These are phyloP conservation scores for Pseudomyrmex pallidus DNA, from an alignment of 1,140 invertebrate genomes.

Conservation along the genomic window DNA sequence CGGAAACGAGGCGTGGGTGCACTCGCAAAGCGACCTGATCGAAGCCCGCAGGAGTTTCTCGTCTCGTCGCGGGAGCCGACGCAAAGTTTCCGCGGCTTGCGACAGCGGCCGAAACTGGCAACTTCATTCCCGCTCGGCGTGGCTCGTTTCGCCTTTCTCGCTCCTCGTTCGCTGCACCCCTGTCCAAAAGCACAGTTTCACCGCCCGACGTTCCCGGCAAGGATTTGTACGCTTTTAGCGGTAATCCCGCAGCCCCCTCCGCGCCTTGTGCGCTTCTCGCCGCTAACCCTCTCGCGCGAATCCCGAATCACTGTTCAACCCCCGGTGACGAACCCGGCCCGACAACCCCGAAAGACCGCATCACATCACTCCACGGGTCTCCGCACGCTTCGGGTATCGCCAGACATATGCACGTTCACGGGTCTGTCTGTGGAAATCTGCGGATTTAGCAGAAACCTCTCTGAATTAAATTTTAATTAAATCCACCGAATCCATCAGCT, in stretches of 20 bases:
- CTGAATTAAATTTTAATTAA: constrained; percentile 83
- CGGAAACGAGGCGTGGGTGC: background rate
- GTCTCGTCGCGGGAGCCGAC: constrained; percentile 40
- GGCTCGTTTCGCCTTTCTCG: constrained; percentile 51
- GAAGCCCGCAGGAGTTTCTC: constrained; percentile 63
- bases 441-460: constrained; percentile 78
- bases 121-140: constrained; percentile 64
- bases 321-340: constrained; percentile 39
- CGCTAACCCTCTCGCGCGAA: constrained; percentile 48
- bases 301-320: constrained; percentile 70
- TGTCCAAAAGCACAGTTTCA: constrained; percentile 41
- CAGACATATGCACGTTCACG: constrained; percentile 59
- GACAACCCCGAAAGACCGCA: constrained; percentile 5
- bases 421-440: constrained; percentile 70
- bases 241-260: constrained; percentile 73
- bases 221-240: constrained; percentile 82
- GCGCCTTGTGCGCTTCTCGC: constrained; percentile 44
- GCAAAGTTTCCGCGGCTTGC: constrained; percentile 73
- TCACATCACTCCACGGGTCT: background rate
- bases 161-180: background rate
- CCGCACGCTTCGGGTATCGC: constrained; percentile 17
- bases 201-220: constrained; percentile 59
- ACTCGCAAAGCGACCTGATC: constrained; percentile 23
- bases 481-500: constrained; percentile 62
- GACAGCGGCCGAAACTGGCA: constrained; percentile 68